Evolutionary conservation across 2,888 invertebrate genomes (phyloP).

Genomic region (Clepsis dumicolana): DNA sequence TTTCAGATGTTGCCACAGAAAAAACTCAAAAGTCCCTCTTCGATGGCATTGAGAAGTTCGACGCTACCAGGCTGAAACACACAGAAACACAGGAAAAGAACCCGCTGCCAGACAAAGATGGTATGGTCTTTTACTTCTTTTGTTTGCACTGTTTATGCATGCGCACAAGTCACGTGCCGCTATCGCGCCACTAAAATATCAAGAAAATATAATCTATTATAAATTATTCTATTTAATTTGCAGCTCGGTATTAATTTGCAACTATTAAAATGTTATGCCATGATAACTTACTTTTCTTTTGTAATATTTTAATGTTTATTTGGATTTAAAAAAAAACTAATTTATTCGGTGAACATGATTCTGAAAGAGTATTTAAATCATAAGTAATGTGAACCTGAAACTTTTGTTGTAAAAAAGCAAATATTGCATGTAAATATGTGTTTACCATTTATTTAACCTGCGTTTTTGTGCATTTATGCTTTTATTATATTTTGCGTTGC

Average conservation of each 20-base stretch:
- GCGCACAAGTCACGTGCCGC: constrained; percentile 30
- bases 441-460: constrained; percentile 41
- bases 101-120: constrained; percentile 96
- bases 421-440: constrained; percentile 39
- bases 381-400: not conserved
- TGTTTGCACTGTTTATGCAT: constrained; percentile 33
- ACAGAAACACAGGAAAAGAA: constrained; percentile 97
- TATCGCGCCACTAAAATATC: constrained; percentile 12
- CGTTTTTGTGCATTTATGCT: constrained; percentile 47
- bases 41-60: constrained; percentile 94
- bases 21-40: constrained; percentile 94
- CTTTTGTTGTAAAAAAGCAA: not conserved
- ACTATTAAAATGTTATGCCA: not conserved
- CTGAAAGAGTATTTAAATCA: not conserved
- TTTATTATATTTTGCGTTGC: constrained; percentile 66
- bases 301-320: not conserved
- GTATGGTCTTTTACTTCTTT: constrained; percentile 78
- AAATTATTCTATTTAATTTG: not conserved
- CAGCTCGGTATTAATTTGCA: not conserved
- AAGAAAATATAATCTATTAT: not conserved
- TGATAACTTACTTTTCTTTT: not conserved
- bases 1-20: constrained; percentile 94
- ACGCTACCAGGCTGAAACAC: constrained; percentile 93
- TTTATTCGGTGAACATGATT: not conserved
- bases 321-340: not conserved